Evolutionary conservation across 2,888 invertebrate genomes (phyloP), one percentile per base, ranked within the genome.

Genomic region (Aphodius sticticus): DNA sequence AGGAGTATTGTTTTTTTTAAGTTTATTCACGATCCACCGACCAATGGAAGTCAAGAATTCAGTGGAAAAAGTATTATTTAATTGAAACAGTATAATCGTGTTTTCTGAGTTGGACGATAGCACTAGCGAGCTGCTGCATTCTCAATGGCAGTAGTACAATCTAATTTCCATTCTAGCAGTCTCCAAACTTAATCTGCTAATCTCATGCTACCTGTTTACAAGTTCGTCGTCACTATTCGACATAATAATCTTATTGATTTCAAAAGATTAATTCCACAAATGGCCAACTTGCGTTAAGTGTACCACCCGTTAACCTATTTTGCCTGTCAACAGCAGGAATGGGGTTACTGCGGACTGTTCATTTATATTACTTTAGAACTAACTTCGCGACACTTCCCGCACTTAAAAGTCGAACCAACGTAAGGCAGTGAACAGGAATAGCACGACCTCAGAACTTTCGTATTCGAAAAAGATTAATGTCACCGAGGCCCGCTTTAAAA

Each of bases 331-430:
- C 53, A 12, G 53, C 53, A 53, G 53, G 53, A 53, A 53, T 53
- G 2, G 53, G 53, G 53, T 53, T 53, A 53, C 53, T 53, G 53
- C 4, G 53, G 53, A 53, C 53, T 1, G 4, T 53, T 53, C 53
- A 53, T 53, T 53, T 53, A 53, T 53, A 53, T 53, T 53, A 53
- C 53, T 53, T 53, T 53, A 53, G 53, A 53, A 53, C 53, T 53
- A 53, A 53, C 53, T 53, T 53, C 53, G 53, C 53, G 53, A 53
- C 53, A 53, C 53, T 53, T 53, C 53, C 12, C 53, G 53, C 53
- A 53, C 53, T 53, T 53, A 53, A 53, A 53, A 53, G 53, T 53
- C 53, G 12, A 12, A 3, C 53, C 4, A 53, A 53, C 4, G 53
- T 53, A 53, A 53, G 53, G 53, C 53, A 12, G 53, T 53, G 53